Conservation (phyloP, 2,113 vertebrate genomes). For the Rhea americana region DNA sequence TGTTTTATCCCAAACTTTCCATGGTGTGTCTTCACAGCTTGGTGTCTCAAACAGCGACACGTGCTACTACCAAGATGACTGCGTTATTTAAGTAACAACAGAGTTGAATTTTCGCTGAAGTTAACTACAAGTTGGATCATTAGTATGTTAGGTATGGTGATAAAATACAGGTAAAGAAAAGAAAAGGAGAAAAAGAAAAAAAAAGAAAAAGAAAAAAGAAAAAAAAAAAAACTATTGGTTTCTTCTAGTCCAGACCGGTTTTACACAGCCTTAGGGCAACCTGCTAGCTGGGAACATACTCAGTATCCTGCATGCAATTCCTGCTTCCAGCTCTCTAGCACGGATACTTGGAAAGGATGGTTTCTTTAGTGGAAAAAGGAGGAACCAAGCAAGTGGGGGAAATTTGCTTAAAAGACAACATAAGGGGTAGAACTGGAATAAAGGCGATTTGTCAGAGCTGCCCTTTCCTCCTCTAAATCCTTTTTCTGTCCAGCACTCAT, state of each 20-base stretch:
- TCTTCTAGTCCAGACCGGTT: background rate
- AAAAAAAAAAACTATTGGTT: background rate
- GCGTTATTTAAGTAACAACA: background rate
- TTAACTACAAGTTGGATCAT: constrained; percentile 37
- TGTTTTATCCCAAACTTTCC: background rate
- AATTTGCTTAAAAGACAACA: background rate
- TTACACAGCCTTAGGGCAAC: background rate
- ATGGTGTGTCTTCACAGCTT: background rate
- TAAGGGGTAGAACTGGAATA: background rate
- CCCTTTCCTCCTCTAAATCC: background rate
- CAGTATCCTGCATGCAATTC: background rate
- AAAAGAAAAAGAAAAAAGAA: background rate
- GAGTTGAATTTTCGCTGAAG: background rate
- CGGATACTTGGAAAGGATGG: rapidly evolving
- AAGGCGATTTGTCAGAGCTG: background rate
- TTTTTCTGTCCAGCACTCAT: background rate
- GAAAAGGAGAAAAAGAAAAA: background rate
- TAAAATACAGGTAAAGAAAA: background rate
- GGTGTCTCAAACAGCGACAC: background rate
- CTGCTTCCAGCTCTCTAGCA: background rate
- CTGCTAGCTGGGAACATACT: rapidly evolving
- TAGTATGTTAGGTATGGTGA: background rate
- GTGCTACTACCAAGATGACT: background rate
- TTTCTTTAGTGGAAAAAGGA: background rate
- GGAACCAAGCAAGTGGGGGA: background rate